phyloP scores from a whole-genome alignment of 2,113 vertebrate genomes.

The Nannospalax galili region DNA sequence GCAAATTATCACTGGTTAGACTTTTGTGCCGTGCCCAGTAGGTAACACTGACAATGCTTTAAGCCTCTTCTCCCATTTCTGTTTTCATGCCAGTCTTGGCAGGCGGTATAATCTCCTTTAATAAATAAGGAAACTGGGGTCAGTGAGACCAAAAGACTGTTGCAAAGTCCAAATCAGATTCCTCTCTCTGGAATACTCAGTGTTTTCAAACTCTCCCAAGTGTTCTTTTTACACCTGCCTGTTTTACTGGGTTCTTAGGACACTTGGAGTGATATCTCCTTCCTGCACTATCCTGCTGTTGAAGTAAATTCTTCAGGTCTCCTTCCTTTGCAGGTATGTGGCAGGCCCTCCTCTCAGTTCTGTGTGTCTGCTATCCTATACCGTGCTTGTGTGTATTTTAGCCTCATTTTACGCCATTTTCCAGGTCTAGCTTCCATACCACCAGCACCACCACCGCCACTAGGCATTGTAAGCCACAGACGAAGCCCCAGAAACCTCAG shows the following conservation, averaged over 20 bases:
- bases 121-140: background rate
- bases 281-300: background rate
- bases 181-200: background rate
- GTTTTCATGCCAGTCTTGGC: background rate
- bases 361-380: fast-evolving
- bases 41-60: background rate
- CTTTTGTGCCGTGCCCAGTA: background rate
- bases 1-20: background rate
- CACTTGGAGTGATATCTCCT: background rate
- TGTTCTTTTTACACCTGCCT: background rate
- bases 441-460: background rate
- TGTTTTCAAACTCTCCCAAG: background rate
- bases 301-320: background rate
- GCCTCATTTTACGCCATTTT: background rate
- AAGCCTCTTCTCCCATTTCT: background rate
- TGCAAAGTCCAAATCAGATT: background rate
- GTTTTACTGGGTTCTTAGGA: background rate
- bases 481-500: background rate
- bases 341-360: no score
- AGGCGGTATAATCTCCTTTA: background rate
- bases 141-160: background rate
- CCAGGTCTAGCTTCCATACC: background rate
- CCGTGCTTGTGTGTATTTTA: background rate
- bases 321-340: background rate
- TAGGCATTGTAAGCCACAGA: background rate